These are phyloP conservation scores for Erebia ligea DNA, from an alignment of 2,888 invertebrate species.

Conservation along the genomic window DNA sequence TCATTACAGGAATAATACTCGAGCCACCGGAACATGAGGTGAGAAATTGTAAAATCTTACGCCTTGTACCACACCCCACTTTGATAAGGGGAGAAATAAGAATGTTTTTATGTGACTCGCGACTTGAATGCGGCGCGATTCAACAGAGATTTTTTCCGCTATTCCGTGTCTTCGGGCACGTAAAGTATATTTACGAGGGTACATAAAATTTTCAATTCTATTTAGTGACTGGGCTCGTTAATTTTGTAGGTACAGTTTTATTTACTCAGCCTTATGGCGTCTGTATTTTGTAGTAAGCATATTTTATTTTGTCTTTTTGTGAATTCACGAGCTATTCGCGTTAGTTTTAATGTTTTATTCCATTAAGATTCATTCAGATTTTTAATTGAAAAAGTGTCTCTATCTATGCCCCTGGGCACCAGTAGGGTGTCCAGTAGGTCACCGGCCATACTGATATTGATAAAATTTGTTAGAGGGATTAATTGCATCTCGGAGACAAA, in stretches of 20 bases:
- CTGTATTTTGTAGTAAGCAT: not conserved
- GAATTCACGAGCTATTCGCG: too few species aligned
- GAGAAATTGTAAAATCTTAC: constrained; percentile 15
- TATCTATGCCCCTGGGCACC: too few species aligned
- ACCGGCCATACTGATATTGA: too few species aligned
- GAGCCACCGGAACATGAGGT: not conserved
- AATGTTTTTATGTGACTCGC: constrained; percentile 59
- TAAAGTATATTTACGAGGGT: constrained; percentile 37
- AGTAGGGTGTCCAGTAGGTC: too few species aligned
- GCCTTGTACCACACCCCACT: constrained; percentile 45
- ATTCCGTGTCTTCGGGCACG: constrained; percentile 36
- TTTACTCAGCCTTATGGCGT: not conserved
- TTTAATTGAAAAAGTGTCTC: too few species aligned
- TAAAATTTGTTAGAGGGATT: too few species aligned
- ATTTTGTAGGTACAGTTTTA: not conserved
- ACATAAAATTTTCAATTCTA: constrained; percentile 32
- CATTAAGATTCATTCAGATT: too few species aligned
- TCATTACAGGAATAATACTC: too few species aligned
- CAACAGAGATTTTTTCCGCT: constrained; percentile 39
- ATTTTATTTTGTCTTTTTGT: too few species aligned
- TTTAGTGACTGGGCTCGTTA: constrained; percentile 15
- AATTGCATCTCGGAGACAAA: too few species aligned
- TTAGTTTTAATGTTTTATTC: too few species aligned
- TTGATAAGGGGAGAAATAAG: constrained; percentile 60
- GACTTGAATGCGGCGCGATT: constrained; percentile 49